Evolutionary conservation across 2,113 vertebrate species (phyloP).

Genomic region (Ctenomys sociabilis): DNA sequence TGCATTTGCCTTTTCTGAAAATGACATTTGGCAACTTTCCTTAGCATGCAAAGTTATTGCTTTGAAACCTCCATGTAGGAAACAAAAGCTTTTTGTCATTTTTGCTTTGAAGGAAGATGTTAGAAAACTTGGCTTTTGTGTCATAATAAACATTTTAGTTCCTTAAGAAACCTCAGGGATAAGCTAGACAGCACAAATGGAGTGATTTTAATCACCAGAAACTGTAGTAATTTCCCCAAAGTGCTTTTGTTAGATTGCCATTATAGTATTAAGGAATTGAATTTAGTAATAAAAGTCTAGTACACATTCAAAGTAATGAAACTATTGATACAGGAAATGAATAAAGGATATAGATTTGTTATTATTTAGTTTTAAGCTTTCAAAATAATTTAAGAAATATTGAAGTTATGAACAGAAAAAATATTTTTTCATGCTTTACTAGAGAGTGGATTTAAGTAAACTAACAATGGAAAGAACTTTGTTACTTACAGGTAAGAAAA

Average conservation of each 20-base stretch:
- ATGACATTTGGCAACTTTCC: constrained; percentile 61
- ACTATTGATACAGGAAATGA: constrained; percentile 1
- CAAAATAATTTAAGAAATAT: neutral
- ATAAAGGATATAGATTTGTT: neutral
- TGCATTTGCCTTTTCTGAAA: constrained; percentile 76
- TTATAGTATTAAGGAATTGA: constrained; percentile 38
- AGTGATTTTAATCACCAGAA: constrained; percentile 57
- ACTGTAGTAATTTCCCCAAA: neutral
- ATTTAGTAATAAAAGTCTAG: constrained; percentile 31
- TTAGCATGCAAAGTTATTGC: constrained; percentile 59
- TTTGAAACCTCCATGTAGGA: constrained; percentile 61
- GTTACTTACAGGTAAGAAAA: neutral
- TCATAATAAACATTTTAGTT: constrained; percentile 53
- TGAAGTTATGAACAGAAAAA: neutral
- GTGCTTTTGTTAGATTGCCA: constrained; percentile 28
- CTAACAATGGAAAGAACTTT: neutral
- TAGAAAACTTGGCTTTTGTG: constrained; percentile 49
- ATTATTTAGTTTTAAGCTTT: neutral
- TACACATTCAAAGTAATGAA: neutral
- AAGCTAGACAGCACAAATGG: neutral
- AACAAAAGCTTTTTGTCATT: constrained; percentile 64
- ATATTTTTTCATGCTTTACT: neutral
- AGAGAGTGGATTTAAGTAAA: constrained; percentile 15
- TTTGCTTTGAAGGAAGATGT: constrained; percentile 19
- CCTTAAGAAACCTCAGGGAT: constrained; percentile 59